Evolutionary conservation across 1,140 invertebrate genomes (phyloP).

Genomic region (Trinorchestia longiramus): DNA sequence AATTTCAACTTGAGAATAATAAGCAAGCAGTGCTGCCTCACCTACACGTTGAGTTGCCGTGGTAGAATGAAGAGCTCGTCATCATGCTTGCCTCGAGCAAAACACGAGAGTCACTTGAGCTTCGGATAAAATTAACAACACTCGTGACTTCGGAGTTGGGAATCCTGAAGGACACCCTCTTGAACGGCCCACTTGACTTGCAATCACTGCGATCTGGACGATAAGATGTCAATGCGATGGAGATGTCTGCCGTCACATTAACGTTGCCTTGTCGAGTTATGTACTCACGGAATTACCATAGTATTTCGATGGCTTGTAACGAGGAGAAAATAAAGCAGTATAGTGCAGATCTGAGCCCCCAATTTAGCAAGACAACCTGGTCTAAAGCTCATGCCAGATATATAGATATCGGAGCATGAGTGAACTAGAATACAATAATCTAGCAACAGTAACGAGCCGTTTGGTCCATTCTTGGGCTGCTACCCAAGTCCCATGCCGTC

Average conservation of each 20-base stretch:
- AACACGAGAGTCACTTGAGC: not conserved
- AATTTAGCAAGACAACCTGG: not conserved
- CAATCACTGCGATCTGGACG: slow-evolving; percentile 56
- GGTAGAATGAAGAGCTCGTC: not conserved
- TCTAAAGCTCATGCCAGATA: not conserved
- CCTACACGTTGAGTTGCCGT: not conserved
- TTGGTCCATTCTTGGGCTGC: no score
- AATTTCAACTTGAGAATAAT: no score
- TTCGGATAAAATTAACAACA: not conserved
- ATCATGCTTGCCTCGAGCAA: not conserved
- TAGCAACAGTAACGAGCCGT: no score
- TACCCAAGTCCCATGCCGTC: no score
- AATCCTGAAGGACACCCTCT: not conserved
- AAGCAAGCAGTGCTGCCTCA: not conserved
- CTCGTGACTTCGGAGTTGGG: not conserved
- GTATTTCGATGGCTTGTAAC: not conserved
- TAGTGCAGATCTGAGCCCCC: not conserved
- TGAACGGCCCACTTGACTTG: not conserved
- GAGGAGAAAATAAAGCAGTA: not conserved
- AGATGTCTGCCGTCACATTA: not conserved
- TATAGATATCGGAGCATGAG: not conserved
- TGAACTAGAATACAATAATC: no score
- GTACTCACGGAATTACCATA: not conserved
- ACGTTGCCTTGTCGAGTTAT: not conserved
- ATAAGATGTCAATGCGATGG: not conserved